A percentile compares a stretch with the other conserved stretches of the same genome.
Evolutionary conservation across 2,113 vertebrate species (phyloP).

Genomic region (Numenius arquata): DNA sequence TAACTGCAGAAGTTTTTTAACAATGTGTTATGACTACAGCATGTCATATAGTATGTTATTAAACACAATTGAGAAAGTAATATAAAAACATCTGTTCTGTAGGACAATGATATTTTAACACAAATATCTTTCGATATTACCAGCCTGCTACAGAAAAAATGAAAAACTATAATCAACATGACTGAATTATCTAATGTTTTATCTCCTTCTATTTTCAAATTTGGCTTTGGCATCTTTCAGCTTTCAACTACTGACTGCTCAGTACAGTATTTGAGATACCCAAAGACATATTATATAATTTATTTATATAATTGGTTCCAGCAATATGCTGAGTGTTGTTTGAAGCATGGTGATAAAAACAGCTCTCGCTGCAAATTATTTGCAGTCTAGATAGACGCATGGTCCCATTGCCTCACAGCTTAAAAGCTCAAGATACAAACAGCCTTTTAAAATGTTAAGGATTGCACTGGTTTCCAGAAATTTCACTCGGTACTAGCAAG

Average conservation of each 20-base stretch:
- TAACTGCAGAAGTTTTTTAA: constrained; percentile 11
- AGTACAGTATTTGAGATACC: not conserved
- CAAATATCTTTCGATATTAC: not conserved
- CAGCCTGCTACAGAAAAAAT: not conserved
- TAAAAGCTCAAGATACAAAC: not conserved
- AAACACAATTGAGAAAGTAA: not conserved
- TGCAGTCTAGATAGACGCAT: not conserved
- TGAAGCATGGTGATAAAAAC: constrained; percentile 46
- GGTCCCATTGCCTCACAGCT: not conserved
- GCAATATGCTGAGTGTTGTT: constrained; percentile 50
- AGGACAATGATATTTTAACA: not conserved
- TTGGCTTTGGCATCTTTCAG: not conserved
- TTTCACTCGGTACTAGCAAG: not conserved
- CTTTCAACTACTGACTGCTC: constrained; percentile 25
- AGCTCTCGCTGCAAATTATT: constrained; percentile 15
- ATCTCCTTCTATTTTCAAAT: not conserved
- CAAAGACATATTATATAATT: constrained; percentile 47
- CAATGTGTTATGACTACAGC: not conserved
- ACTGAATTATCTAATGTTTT: not conserved
- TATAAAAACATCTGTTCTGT: constrained; percentile 9
- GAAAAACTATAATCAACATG: not conserved
- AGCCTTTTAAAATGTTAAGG: not conserved
- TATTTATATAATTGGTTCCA: constrained; percentile 47
- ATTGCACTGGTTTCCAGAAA: not conserved
- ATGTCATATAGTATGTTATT: not conserved